phyloP scores from a whole-genome alignment of 2,888 invertebrate genomes.

The Parnassius glacialis region DNA sequence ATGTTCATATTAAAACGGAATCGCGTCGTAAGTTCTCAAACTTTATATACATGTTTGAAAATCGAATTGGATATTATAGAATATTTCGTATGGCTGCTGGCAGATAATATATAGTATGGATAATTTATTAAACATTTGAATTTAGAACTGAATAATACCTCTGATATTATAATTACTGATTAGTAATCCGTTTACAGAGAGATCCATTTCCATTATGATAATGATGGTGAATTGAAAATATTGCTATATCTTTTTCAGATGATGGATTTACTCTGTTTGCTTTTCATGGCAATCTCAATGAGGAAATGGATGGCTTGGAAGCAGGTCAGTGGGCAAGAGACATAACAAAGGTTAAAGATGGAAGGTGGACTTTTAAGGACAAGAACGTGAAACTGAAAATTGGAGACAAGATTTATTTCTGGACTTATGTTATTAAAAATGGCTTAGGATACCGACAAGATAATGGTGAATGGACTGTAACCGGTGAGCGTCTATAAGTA shows the following conservation, averaged over 20 bases:
- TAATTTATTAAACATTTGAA: too few relatives aligned
- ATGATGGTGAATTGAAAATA: too few relatives aligned
- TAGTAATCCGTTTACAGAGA: too few relatives aligned
- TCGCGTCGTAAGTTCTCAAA: too few relatives aligned
- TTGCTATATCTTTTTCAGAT: slow-evolving; percentile 49
- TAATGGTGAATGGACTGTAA: slow-evolving; percentile 80
- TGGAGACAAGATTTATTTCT: slow-evolving; percentile 87
- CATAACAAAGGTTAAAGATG: slow-evolving; percentile 81
- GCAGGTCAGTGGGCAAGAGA: slow-evolving; percentile 85
- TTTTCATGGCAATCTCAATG: slow-evolving; percentile 88
- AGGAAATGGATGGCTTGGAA: slow-evolving; percentile 85
- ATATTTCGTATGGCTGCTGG: too few relatives aligned
- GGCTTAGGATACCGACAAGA: slow-evolving; percentile 86
- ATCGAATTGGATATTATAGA: too few relatives aligned
- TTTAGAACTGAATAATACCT: too few relatives aligned
- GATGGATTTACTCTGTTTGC: slow-evolving; percentile 87
- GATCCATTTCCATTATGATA: too few relatives aligned
- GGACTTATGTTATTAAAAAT: slow-evolving; percentile 87
- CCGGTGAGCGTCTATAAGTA: slow-evolving; percentile 50
- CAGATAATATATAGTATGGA: too few relatives aligned
- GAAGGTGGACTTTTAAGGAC: slow-evolving; percentile 85
- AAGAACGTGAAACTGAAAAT: slow-evolving; percentile 77
- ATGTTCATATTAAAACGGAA: too few relatives aligned
- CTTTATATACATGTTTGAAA: too few relatives aligned
- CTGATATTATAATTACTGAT: too few relatives aligned